Base-by-base conservation (phyloP, 2,888 invertebrate genomes). In the Lacanobia wlatinum region DNA sequence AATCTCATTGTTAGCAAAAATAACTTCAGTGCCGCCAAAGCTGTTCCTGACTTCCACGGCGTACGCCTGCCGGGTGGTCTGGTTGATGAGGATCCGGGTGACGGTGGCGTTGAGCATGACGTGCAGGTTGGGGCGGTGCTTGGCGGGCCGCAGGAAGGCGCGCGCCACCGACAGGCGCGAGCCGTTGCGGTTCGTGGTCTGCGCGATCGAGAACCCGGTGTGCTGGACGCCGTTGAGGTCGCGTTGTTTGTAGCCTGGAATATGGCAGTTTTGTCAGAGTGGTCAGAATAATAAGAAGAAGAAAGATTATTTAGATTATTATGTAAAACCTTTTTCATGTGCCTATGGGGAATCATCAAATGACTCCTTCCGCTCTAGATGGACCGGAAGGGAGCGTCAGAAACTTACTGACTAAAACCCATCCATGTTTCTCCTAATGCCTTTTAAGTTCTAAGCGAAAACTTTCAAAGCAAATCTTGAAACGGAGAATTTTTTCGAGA, bases 171-270 rank as follows among this genome's bases (percentile, higher is more conserved):
- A 98, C 72, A 98, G 96, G 0, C 99, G 97, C 0, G 98, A 98
- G 0, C 98, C 99, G 89, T 98, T 98, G 84, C 98, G 97, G 85
- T 98, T 97, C 0, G 98, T 99, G 40, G 98, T 98, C 92, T 99
- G 99, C 0, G 98, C 98, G 80, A 99, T 98, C 75, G 97, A 96
- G 91, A 99, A 98, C 1, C 99, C 98, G 0, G 98, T 98, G 90
- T 98, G 98, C 40, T 96, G 96, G 40, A 96, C 97, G 0, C 98
- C 98, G 93, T 99, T 99, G 28, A 98, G 94, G 90, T 99, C 99
- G n/a, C 97, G 96, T 2, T 97, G 96, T 65, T 97, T 96, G 91
- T 97, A 98, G 14, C 98, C 98, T 98, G 86, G 40, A 70, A 60
- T 23, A 3, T 14, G 14, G 0, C 0, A 16, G 14, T 40, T 61